Conservation (phyloP, 92 coral and sea anemone species). For the Pocillopora meandrina region DNA sequence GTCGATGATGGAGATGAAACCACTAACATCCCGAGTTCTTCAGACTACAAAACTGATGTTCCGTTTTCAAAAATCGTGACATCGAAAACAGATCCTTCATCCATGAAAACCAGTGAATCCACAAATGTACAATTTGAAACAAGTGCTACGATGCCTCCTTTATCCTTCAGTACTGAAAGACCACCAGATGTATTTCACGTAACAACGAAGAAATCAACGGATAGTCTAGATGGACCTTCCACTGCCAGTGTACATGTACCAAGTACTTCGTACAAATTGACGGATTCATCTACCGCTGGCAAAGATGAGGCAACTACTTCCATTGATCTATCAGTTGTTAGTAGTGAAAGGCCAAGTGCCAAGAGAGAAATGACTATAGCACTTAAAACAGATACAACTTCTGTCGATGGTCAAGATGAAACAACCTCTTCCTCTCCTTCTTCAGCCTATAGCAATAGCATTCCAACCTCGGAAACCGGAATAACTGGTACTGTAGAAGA, state of each 20-base stretch:
- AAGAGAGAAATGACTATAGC: not conserved
- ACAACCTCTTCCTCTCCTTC: not conserved
- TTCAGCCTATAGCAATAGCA: not conserved
- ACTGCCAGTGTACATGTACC: not conserved
- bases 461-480: not conserved
- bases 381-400: not conserved
- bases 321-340: not conserved
- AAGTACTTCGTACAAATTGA: not conserved
- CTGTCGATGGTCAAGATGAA: not conserved
- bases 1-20: not conserved
- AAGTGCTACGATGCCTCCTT: not conserved
- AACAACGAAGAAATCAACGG: not conserved
- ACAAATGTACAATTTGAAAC: not conserved
- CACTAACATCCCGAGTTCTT: not conserved
- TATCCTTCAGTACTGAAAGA: not conserved
- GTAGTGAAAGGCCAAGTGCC: not conserved
- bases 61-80: not conserved
- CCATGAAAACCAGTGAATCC: not conserved
- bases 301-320: not conserved
- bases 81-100: not conserved
- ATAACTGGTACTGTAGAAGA: not conserved
- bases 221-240: not conserved
- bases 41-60: not conserved
- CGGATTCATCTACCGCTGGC: not conserved
- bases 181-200: not conserved